Conservation (phyloP, 2,113 vertebrate species). For the Nesoenas mayeri region DNA sequence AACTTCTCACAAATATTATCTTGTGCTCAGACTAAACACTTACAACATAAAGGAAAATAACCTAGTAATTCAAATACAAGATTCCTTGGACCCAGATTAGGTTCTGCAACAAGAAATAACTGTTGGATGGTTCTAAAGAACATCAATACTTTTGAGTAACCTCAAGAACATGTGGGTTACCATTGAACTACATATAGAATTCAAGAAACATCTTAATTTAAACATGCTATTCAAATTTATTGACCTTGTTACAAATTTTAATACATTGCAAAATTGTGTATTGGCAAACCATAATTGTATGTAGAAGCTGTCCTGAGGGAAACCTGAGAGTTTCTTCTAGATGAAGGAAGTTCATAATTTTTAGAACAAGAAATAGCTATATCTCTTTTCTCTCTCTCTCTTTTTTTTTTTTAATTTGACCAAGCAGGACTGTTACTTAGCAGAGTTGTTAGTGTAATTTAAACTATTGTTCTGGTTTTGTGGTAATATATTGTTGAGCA, state of each 20-base stretch:
- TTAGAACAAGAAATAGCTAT: background rate
- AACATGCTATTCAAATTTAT: background rate
- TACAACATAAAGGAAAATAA: background rate
- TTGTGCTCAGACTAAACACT: background rate
- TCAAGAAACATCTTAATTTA: background rate
- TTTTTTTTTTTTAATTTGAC: background rate
- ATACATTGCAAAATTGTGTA: background rate
- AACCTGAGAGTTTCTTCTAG: background rate
- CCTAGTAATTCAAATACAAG: background rate
- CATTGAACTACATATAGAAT: background rate
- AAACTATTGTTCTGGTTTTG: background rate
- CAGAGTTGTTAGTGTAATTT: background rate
- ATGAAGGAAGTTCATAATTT: background rate
- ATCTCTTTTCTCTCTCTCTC: background rate
- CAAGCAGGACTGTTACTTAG: background rate
- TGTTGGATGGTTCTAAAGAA: background rate
- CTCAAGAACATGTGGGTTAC: background rate
- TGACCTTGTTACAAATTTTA: background rate
- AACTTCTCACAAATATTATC: background rate
- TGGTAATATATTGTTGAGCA: background rate
- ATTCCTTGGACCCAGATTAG: background rate
- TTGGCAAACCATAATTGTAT: background rate
- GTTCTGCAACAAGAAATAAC: background rate
- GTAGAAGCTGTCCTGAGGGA: background rate
- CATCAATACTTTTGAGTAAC: background rate